These are phyloP conservation scores for Leptinotarsa undecemlineata DNA, from an alignment of 1,140 invertebrate genomes.

Conservation along the genomic window DNA sequence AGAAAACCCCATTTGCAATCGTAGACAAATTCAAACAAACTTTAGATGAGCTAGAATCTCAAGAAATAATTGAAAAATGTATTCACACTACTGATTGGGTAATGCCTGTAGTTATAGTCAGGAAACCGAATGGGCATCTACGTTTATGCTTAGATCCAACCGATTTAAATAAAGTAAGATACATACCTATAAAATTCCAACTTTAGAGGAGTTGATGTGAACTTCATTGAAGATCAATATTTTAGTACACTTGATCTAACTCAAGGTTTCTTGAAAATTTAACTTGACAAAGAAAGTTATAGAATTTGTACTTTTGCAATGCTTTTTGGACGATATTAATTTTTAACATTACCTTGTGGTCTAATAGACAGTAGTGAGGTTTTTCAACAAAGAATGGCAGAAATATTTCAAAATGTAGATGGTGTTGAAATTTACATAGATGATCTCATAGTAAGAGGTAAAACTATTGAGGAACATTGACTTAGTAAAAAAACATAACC, in stretches of 20 bases:
- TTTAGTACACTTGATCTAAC: neutral
- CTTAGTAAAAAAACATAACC: constrained; percentile 29
- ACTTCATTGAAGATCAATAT: neutral
- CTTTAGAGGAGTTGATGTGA: neutral
- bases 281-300: neutral
- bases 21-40: too few species aligned
- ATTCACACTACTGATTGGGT: too few species aligned
- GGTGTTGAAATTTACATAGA: constrained; percentile 36
- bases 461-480: constrained; percentile 31
- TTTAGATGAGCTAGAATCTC: too few species aligned
- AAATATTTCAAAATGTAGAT: constrained; percentile 29
- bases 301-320: neutral
- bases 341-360: neutral
- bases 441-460: constrained; percentile 32
- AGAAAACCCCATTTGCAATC: too few species aligned
- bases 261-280: neutral
- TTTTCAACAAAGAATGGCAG: constrained; percentile 42
- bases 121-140: too few species aligned
- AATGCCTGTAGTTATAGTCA: too few species aligned
- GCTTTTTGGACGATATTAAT: neutral
- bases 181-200: neutral
- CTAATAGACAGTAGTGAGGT: neutral
- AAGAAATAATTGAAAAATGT: too few species aligned
- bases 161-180: too few species aligned
- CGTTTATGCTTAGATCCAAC: too few species aligned